Conservation (phyloP, 2,888 invertebrate genomes). For the Cheiracanthium punctorium region DNA sequence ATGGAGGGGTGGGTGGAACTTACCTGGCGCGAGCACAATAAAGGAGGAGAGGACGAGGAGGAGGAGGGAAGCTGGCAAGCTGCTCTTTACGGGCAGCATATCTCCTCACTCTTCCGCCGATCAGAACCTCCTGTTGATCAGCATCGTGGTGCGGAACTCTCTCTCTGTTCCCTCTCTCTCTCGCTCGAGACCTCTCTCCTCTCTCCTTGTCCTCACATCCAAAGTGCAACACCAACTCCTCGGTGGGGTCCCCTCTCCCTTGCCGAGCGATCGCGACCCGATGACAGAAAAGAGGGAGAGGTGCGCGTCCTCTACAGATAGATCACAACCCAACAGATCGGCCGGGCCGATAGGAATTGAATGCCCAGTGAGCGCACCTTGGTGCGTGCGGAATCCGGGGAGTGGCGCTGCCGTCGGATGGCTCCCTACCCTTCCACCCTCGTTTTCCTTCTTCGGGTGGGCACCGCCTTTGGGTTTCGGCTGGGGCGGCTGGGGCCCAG, state of each 20-base stretch:
- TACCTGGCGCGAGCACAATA: conserved; percentile 51
- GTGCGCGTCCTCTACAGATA: too few species aligned
- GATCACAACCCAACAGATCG: background rate
- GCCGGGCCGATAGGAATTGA: background rate
- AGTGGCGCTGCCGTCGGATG: background rate
- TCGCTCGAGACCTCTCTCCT: background rate
- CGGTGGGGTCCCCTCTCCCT: background rate
- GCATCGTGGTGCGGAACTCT: conserved; percentile 23
- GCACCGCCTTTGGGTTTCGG: too few species aligned
- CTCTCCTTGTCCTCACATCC: background rate
- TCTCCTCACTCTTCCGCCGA: conserved; percentile 16
- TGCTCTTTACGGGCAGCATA: conserved; percentile 36
- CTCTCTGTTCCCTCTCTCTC: background rate
- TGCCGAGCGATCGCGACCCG: background rate
- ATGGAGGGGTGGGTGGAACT: too few species aligned
- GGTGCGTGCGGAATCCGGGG: background rate
- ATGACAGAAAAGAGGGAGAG: background rate
- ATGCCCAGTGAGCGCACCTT: background rate
- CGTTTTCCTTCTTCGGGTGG: background rate
- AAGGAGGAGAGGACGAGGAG: conserved; percentile 56
- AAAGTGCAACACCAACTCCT: background rate
- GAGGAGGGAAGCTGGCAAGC: conserved; percentile 48
- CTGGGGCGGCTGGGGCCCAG: background rate
- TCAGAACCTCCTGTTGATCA: conserved; percentile 62
- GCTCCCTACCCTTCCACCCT: background rate